These are phyloP conservation scores for Zootoca vivipara DNA, from an alignment of 2,113 vertebrate species.

Conservation along the genomic window DNA sequence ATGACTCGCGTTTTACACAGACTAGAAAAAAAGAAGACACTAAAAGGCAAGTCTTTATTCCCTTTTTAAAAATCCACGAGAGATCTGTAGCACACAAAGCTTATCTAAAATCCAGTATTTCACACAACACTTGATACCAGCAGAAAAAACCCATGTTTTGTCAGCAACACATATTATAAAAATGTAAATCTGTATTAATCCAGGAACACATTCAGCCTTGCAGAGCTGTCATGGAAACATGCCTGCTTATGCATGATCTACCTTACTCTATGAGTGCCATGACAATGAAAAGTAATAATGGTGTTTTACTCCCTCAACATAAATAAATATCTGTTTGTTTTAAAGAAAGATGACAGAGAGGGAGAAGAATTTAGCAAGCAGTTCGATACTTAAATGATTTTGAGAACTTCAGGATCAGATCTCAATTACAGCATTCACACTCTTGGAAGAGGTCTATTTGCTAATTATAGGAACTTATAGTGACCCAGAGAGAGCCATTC, in stretches of 20 bases:
- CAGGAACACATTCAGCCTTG: neutral
- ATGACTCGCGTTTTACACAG: neutral
- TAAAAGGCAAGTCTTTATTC: neutral
- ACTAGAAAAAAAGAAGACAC: too few relatives aligned
- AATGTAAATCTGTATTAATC: neutral
- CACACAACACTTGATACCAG: neutral
- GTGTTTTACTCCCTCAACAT: neutral
- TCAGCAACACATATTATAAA: neutral
- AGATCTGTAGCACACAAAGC: neutral
- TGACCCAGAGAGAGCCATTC: neutral
- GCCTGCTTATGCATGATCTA: neutral
- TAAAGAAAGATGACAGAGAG: neutral
- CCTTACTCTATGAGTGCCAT: neutral
- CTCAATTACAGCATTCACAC: neutral
- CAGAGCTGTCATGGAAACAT: slow-evolving; percentile 18
- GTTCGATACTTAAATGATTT: neutral
- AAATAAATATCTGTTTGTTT: neutral
- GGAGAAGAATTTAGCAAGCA: neutral
- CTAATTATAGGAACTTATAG: neutral
- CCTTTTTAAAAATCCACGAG: neutral
- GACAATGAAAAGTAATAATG: slow-evolving; percentile 5
- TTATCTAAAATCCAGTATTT: neutral
- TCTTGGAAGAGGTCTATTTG: neutral
- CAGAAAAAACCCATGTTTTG: neutral
- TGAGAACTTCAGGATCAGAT: neutral